phyloP scores from a whole-genome alignment of 64 coral and sea anemone genomes.

The Porites lutea region DNA sequence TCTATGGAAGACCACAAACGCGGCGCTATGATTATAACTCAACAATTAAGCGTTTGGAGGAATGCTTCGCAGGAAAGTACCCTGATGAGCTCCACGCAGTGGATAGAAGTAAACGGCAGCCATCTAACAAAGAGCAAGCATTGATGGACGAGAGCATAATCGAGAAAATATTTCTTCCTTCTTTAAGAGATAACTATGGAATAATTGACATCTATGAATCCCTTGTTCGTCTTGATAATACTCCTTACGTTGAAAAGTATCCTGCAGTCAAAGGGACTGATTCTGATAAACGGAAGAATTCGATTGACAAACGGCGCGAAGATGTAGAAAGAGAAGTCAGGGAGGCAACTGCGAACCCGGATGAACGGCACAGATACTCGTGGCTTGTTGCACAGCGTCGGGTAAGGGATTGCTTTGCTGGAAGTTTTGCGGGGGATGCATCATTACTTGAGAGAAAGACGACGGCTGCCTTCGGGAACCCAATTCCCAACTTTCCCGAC shows the following conservation, averaged over 20 bases:
- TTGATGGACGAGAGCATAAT: no score
- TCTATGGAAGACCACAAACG: not conserved
- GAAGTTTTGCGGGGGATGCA: not conserved
- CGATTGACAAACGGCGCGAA: not conserved
- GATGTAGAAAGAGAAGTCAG: not conserved
- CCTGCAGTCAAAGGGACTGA: not conserved
- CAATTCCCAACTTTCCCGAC: no score
- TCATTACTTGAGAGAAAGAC: no score
- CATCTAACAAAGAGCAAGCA: no score
- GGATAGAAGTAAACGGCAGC: no score
- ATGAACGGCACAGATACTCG: not conserved
- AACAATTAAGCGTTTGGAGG: no score
- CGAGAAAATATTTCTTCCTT: no score
- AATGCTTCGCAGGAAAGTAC: no score
- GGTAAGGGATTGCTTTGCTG: slow-evolving; percentile 18
- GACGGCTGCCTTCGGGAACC: no score
- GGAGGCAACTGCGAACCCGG: not conserved
- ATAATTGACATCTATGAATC: not conserved
- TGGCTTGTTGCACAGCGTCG: slow-evolving; percentile 15
- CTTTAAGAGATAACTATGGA: not conserved
- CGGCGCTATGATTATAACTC: not conserved
- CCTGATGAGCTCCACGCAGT: no score
- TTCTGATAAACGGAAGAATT: not conserved
- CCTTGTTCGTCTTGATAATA: not conserved
- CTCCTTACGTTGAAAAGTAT: not conserved